Percentiles rank a stretch among this genome's conserved stretches.
Evolutionary conservation across 92 coral and sea anemone genomes (phyloP).

Genomic region (Palythoa caribaeorum): DNA sequence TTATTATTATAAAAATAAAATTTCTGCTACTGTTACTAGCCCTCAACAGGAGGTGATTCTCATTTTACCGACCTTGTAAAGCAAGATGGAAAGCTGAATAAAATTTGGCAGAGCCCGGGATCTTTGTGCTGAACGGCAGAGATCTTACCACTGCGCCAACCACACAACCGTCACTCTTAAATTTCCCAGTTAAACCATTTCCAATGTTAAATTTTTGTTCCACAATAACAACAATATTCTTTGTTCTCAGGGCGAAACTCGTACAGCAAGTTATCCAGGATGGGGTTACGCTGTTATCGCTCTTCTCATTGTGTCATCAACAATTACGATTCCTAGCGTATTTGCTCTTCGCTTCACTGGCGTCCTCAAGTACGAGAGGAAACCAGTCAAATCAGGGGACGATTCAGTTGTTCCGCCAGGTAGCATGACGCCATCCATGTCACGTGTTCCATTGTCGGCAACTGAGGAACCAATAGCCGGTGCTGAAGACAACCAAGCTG

Average conservation of each 20-base stretch:
- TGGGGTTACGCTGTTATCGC: constrained; percentile 86
- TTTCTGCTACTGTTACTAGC: no score
- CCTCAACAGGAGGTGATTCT: not conserved
- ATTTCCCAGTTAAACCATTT: no score
- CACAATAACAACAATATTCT: no score
- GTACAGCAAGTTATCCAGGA: constrained; percentile 60
- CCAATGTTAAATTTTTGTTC: not conserved
- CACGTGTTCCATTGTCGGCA: constrained; percentile 84
- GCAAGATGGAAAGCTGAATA: no score
- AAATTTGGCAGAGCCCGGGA: not conserved
- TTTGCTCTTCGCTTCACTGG: constrained; percentile 78
- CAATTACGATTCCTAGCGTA: constrained; percentile 74
- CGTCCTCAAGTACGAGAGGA: constrained; percentile 67
- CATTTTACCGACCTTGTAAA: no score
- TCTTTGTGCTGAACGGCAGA: not conserved
- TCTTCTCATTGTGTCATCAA: constrained; percentile 63
- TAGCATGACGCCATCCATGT: constrained; percentile 84
- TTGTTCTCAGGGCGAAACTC: constrained; percentile 68
- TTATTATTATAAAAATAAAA: no score
- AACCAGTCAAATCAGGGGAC: constrained; percentile 61
- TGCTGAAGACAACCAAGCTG: not conserved
- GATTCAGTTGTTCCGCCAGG: constrained; percentile 74
- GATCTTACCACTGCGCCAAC: not conserved
- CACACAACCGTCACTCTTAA: not conserved
- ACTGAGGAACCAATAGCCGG: constrained; percentile 85